Percentiles rank a stretch among this genome's conserved stretches.
phyloP scores from a whole-genome alignment of 2,113 vertebrate genomes.

The Lamprologus callipterus region DNA sequence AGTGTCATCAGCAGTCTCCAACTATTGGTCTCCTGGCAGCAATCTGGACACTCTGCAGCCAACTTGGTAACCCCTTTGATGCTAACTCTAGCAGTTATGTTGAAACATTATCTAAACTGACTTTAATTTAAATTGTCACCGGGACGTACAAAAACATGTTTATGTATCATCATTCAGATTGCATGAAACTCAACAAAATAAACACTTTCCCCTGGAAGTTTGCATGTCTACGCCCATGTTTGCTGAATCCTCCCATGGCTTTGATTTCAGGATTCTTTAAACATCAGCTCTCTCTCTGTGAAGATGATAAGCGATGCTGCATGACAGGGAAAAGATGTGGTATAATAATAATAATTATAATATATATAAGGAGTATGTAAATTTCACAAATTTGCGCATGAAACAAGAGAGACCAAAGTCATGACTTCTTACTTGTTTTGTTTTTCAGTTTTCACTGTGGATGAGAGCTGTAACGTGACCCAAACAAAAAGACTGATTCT shows the following conservation, averaged over 20 bases:
- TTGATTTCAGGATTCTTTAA: not conserved
- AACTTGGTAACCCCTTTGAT: not conserved
- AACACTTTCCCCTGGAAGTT: not conserved
- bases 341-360: too few relatives aligned
- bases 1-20: not conserved
- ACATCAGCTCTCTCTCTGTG: not conserved
- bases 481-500: not conserved
- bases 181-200: not conserved
- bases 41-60: not conserved
- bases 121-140: too few relatives aligned
- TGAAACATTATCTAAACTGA: not conserved
- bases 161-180: not conserved
- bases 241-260: not conserved
- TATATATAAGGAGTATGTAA: not conserved
- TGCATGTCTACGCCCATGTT: accelerated
- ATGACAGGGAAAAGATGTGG: not conserved
- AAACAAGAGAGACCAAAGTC: not conserved
- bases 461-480: not conserved
- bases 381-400: not conserved
- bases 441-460: not conserved
- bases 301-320: not conserved
- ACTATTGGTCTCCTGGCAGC: not conserved
- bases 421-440: not conserved
- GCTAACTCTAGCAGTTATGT: not conserved
- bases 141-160: not conserved